phyloP scores from a whole-genome alignment of 2,113 vertebrate genomes.

The Columbina picui region DNA sequence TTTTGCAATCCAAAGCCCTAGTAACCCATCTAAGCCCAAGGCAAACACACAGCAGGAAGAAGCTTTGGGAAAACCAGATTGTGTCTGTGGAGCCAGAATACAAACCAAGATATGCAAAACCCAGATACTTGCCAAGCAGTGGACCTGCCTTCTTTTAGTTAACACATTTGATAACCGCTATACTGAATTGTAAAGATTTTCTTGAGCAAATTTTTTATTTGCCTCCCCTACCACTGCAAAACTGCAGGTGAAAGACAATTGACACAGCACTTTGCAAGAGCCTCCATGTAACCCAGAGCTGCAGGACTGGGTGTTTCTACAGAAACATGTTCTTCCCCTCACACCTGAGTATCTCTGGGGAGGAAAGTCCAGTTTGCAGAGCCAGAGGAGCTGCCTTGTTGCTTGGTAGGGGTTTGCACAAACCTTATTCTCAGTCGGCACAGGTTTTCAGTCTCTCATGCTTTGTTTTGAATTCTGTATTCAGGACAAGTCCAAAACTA shows the following conservation, averaged over 20 bases:
- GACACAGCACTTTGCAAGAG: neutral
- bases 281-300: neutral
- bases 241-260: neutral
- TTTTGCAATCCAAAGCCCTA: neutral
- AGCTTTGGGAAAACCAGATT: neutral
- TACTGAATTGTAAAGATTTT: neutral
- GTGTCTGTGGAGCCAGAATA: neutral
- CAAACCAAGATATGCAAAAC: neutral
- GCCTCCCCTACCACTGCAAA: neutral
- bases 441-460: neutral
- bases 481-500: constrained; percentile 18
- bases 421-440: neutral
- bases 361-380: neutral
- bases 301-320: neutral
- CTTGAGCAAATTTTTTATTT: neutral
- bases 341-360: neutral
- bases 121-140: neutral
- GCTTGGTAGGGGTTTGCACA: neutral
- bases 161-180: neutral
- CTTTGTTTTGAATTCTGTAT: constrained; percentile 32
- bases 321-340: neutral
- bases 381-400: constrained; percentile 28
- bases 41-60: constrained; percentile 44
- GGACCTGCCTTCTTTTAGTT: neutral
- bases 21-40: neutral